These are phyloP conservation scores for Gulo gulo DNA, from an alignment of 2,113 vertebrate genomes.

Conservation along the genomic window DNA sequence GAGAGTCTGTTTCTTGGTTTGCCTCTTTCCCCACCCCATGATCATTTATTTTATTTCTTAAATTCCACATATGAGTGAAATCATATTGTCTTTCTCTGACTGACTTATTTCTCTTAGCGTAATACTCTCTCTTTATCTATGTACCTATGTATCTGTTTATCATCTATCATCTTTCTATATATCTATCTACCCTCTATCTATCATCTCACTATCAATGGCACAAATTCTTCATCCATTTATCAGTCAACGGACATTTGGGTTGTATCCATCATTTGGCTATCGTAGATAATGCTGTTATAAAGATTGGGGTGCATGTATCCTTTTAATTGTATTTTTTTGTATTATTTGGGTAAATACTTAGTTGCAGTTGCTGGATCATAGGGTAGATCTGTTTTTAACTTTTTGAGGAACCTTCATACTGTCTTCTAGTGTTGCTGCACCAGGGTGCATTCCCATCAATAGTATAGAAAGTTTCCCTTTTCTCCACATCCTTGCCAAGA, in stretches of 20 bases:
- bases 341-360: not conserved
- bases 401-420: not conserved
- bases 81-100: not conserved
- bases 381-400: not conserved
- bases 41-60: not conserved
- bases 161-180: too few relatives aligned
- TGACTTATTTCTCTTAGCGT: not conserved
- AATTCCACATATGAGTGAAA: not conserved
- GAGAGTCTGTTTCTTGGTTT: not conserved
- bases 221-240: too few relatives aligned
- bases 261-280: not conserved
- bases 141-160: too few relatives aligned
- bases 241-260: not conserved
- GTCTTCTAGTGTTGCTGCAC: not conserved
- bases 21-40: not conserved
- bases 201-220: too few relatives aligned
- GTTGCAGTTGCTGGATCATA: not conserved
- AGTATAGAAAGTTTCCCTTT: not conserved
- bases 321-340: not conserved
- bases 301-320: not conserved
- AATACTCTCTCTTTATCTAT: not conserved
- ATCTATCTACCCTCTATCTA: too few relatives aligned
- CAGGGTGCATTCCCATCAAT: not conserved
- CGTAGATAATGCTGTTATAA: not conserved
- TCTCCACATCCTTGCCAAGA: not conserved